These are phyloP conservation scores for Sesamia nonagrioides DNA, from an alignment of 1,140 invertebrate genomes.

Conservation along the genomic window DNA sequence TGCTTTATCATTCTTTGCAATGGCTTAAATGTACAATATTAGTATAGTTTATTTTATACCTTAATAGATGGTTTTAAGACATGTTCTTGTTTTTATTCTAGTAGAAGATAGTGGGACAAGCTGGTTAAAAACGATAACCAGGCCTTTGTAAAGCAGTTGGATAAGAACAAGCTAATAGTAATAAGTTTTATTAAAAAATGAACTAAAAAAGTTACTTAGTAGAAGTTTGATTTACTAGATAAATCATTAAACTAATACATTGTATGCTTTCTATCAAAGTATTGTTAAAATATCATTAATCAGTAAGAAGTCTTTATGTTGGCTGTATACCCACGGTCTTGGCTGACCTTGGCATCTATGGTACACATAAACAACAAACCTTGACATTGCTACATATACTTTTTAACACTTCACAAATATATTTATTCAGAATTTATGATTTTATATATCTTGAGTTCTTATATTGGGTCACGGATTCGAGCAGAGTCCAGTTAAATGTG, in stretches of 20 bases:
- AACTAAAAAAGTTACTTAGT: too few relatives aligned
- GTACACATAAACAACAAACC: slow-evolving; percentile 46
- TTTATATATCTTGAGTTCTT: not conserved
- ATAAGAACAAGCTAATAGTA: too few relatives aligned
- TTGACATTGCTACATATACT: slow-evolving; percentile 41
- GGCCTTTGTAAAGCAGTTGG: too few relatives aligned
- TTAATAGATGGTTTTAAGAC: too few relatives aligned
- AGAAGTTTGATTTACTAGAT: too few relatives aligned
- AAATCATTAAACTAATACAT: not conserved
- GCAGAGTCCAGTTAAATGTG: not conserved
- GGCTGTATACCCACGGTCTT: slow-evolving; percentile 18
- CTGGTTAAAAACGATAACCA: too few relatives aligned
- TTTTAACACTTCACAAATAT: slow-evolving; percentile 1
- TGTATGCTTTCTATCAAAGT: not conserved
- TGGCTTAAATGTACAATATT: too few relatives aligned
- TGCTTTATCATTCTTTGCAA: too few relatives aligned
- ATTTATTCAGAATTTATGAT: not conserved
- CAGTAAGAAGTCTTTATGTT: slow-evolving; percentile 6
- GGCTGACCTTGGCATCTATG: slow-evolving; percentile 44
- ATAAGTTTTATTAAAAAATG: too few relatives aligned
- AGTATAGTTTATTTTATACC: too few relatives aligned
- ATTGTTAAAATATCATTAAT: not conserved
- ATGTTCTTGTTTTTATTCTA: too few relatives aligned
- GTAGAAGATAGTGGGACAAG: too few relatives aligned
- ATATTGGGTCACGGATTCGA: slow-evolving; percentile 3